Conservation (phyloP, 1,140 invertebrate genomes). For the Macrostomum lignano region DNA sequence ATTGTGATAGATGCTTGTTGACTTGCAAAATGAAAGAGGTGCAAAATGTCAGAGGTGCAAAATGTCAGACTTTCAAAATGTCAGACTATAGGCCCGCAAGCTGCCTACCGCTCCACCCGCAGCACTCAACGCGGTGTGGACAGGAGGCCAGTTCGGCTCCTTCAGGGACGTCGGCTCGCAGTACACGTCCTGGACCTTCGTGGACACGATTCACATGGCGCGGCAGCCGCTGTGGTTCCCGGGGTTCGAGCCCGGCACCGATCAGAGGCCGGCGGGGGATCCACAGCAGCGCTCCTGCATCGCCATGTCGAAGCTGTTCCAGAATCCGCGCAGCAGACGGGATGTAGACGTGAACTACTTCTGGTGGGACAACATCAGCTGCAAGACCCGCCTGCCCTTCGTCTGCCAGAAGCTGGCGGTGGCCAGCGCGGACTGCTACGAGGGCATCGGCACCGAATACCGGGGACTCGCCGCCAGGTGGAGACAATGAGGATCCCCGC, state of each 20-base stretch:
- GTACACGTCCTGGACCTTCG: too few species aligned
- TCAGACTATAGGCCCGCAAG: too few species aligned
- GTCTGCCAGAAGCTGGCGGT: constrained; percentile 1
- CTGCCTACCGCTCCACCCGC: too few species aligned
- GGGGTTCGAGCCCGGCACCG: background rate
- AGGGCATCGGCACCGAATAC: constrained; percentile 11
- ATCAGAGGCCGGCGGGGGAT: background rate
- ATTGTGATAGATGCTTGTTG: too few species aligned
- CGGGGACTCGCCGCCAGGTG: constrained; percentile 9
- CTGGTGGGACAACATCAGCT: constrained; percentile 4
- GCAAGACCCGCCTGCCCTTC: background rate
- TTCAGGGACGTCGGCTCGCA: too few species aligned
- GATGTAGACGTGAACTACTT: constrained; percentile 2
- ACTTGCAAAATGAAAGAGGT: too few species aligned
- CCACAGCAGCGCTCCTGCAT: background rate
- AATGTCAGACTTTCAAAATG: too few species aligned
- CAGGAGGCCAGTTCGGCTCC: too few species aligned
- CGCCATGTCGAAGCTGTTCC: background rate
- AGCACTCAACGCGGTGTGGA: too few species aligned
- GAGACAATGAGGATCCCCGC: constrained; percentile 10
- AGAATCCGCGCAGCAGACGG: background rate
- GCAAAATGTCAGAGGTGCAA: too few species aligned
- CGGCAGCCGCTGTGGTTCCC: too few species aligned
- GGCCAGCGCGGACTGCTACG: constrained; percentile 11
- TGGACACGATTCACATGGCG: too few species aligned